Base-by-base conservation (phyloP, 2,888 invertebrate species). In the Pharmacophagus antenor region DNA sequence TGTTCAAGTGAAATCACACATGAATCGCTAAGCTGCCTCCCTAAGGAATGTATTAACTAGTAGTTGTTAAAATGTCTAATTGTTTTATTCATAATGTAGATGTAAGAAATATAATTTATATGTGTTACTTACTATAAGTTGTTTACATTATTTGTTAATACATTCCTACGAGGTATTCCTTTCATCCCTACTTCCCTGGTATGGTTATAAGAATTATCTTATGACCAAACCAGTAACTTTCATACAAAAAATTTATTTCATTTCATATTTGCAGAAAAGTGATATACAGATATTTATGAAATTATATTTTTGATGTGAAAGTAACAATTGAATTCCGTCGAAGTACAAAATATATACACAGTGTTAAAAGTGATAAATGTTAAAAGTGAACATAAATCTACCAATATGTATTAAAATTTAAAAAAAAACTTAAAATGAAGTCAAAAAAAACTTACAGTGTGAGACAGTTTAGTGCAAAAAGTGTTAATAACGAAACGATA, bases 11-110 rank as follows among this genome's bases (percentile, higher is more conserved):
- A 83, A 85, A 88, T 90, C 88, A 59, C 71, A 70, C 63, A 74
- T 65, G 88, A 90, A 87, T 82, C 88, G 90, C 88, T 83, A 72
- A 90, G 90, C 90, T 90, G 90, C 90, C 90, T 90, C 82, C 63
- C 63, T 64, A 58, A 70, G 73, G 77, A 82, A 75, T 71, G 77
- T 70, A 76, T 81, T 67, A 76, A 80, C 80, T 67, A 59, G 59
- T 37, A n/a, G 37, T 37, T 37, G 37, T 37, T 37, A 37, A 1
- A 31, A 15, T 15, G 15, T 15, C 1, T 31, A 31, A 15, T 31
- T 15, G 2, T 15, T 10, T 10, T 31, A 15, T 12, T 31, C 2
- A 31, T 15, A 31, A 15, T 31, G 15, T 31, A 31, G 12, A 15
- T 31, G 7, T 31, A 31, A 12, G 3, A 27, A 27, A 7, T 27